Evolutionary conservation across 35 echinoderm and acorn worm species (phyloP).

Genomic region (Lytechinus pictus): DNA sequence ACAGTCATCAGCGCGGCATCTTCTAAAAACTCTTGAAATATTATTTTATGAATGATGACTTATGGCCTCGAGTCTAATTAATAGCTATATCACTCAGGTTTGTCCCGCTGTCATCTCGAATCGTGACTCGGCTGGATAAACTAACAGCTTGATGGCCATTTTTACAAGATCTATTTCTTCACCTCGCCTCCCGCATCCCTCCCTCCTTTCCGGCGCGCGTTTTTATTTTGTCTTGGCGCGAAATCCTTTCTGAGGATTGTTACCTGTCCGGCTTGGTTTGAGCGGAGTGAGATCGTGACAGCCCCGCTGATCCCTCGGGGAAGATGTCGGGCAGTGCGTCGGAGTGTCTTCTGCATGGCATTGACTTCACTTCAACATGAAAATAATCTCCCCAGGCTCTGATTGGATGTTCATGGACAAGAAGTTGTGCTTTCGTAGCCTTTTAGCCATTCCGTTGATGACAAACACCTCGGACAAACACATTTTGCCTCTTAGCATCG

Average conservation of each 20-base stretch:
- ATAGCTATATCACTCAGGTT: slow-evolving; percentile 26
- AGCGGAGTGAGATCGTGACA: slow-evolving; percentile 7
- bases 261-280: background rate
- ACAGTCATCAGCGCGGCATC: background rate
- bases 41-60: slow-evolving; percentile 21
- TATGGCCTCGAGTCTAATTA: slow-evolving; percentile 34
- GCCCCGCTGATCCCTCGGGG: background rate
- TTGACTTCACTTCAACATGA: background rate
- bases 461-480: background rate
- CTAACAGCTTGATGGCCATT: background rate
- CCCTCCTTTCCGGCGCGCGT: background rate
- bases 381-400: background rate
- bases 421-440: background rate
- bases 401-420: background rate
- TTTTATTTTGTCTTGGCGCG: background rate
- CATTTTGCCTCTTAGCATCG: background rate
- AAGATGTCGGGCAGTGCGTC: background rate
- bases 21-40: background rate
- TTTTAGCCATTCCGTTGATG: background rate
- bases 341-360: background rate
- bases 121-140: slow-evolving; percentile 34
- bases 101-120: background rate
- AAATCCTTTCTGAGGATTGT: background rate
- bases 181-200: background rate
- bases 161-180: background rate